Conservation (phyloP, 2,113 vertebrate species). For the Setophaga petechia region DNA sequence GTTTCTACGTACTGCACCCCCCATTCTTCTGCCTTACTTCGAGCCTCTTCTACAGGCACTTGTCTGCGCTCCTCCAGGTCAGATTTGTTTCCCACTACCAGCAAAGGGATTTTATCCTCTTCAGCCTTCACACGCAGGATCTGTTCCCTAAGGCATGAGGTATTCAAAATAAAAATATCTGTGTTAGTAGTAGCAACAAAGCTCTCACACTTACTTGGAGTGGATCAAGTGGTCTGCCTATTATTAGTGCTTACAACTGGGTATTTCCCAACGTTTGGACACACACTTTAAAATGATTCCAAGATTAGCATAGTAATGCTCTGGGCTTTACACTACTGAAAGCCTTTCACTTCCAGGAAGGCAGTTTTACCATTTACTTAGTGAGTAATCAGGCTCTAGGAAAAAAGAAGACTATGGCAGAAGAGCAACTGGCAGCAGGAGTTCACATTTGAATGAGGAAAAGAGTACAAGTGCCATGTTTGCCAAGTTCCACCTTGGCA, state of each 20-base stretch:
- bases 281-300: neutral
- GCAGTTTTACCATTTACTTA: neutral
- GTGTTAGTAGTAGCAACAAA: neutral
- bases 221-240: neutral
- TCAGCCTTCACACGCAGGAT: slow-evolving; percentile 95
- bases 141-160: slow-evolving; percentile 84
- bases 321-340: neutral
- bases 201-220: neutral
- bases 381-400: neutral
- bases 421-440: neutral
- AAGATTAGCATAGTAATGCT: neutral
- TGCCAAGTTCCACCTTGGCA: neutral
- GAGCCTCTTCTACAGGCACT: slow-evolving; percentile 86
- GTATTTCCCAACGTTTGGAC: neutral
- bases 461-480: neutral
- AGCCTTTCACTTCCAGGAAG: neutral
- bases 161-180: neutral
- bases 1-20: slow-evolving; percentile 97
- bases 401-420: neutral
- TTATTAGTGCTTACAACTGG: neutral
- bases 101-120: slow-evolving; percentile 91
- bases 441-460: neutral
- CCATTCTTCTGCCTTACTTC: slow-evolving; percentile 86
- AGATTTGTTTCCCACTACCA: slow-evolving; percentile 95
- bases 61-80: slow-evolving; percentile 93